Base-by-base conservation (phyloP, 1,140 invertebrate genomes). In the Platyscapa corneri region DNA sequence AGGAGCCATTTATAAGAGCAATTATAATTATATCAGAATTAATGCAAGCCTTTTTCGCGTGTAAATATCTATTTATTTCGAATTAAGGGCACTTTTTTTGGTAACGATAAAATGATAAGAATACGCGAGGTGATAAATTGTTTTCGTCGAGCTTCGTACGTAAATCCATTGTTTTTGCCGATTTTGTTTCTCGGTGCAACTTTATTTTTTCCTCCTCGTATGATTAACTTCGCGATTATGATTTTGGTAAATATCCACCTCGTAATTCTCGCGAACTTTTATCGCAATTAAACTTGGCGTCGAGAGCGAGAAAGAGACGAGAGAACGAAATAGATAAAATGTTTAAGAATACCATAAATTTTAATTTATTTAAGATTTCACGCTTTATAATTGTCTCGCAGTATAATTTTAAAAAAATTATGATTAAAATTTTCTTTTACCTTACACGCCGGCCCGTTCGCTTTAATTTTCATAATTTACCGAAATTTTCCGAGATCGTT, bases 381-480 rank as follows among this genome's bases (percentile, higher is more conserved):
- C 67, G 37, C 5, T 70, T 70, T 37, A 16, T 70, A 70, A 70
- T 70, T 70, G 34, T 70, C 18, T 39, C 20, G 34, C 20, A 20
- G 16, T 8, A 3, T 70, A 70, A 70, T 70, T 70, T 70, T 70
- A 37, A 34, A 70, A 39, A 70, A 70, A 70, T 70, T 70, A 70
- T 70, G 67, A 70, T 70, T 70, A 70, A 70, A 70, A 70, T 37
- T 70, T 70, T 34, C 1, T 70, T 67, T 67, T 67, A 67, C 14
- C 16, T 34, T 70, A 37, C 1, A 70, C 5, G 8, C 2, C 7
- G 18, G 0, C 6, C 1, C 18, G 20, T 23, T 16, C 16, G 20
- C 67, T 70, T 70, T 3, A 70, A 70, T 70, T 70, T 23, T 37
- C 37, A 37, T 70, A 39, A 70, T 70, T 37, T 16, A 16, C 18